Evolutionary conservation across 1,140 invertebrate species (phyloP).

Genomic region (Trinorchestia longiramus): DNA sequence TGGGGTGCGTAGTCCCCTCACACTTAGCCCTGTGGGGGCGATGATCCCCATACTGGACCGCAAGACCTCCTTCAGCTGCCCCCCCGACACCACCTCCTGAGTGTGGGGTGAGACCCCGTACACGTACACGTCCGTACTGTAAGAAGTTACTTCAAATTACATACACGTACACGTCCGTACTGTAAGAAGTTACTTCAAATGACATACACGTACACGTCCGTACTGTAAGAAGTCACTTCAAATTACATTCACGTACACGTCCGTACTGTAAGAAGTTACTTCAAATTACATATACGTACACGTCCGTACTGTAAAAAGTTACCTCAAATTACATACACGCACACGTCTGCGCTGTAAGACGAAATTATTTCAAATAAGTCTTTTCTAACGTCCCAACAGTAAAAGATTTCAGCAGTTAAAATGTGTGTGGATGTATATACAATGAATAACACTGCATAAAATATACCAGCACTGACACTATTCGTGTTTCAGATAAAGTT

Average conservation of each 20-base stretch:
- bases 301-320: not conserved
- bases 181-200: too few relatives aligned
- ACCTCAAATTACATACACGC: too few relatives aligned
- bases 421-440: too few relatives aligned
- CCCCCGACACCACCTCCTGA: slow-evolving; percentile 81
- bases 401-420: too few relatives aligned
- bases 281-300: not conserved
- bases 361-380: too few relatives aligned
- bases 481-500: too few relatives aligned
- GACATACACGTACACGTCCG: too few relatives aligned
- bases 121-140: slow-evolving; percentile 85
- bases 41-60: slow-evolving; percentile 45
- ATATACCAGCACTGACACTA: too few relatives aligned
- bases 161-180: not conserved
- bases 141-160: not conserved
- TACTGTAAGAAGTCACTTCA: too few relatives aligned
- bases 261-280: slow-evolving; percentile 76
- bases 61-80: slow-evolving; percentile 56
- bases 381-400: too few relatives aligned
- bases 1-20: slow-evolving; percentile 59
- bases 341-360: too few relatives aligned
- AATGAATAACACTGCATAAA: too few relatives aligned
- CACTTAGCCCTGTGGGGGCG: slow-evolving; percentile 57
- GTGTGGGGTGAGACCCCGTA: slow-evolving; percentile 85
- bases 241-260: slow-evolving; percentile 77